Evolutionary conservation across 2,113 vertebrate genomes (phyloP).

Genomic region (Carassius gibelio): DNA sequence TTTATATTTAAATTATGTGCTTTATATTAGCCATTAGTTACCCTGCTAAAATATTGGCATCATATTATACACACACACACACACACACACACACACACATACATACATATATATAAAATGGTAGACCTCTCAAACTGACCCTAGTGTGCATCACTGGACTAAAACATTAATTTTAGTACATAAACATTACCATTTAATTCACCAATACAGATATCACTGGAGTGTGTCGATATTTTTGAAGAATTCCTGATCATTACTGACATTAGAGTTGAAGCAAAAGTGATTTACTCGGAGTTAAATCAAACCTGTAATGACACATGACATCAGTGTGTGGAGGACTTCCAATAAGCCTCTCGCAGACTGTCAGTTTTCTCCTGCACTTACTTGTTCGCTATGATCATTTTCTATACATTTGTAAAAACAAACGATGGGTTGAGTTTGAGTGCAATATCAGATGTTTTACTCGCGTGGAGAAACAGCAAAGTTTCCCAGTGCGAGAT

Average conservation of each 20-base stretch:
- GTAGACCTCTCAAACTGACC: neutral
- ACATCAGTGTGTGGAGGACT: neutral
- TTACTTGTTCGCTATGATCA: neutral
- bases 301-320: neutral
- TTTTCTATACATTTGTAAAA: neutral
- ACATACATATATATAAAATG: too few relatives aligned
- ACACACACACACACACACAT: too few relatives aligned
- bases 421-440: neutral
- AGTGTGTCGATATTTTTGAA: neutral
- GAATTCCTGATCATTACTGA: neutral
- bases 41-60: neutral
- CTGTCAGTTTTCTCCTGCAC: conserved; percentile 3
- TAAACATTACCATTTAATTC: neutral
- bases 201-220: neutral
- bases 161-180: neutral
- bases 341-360: neutral
- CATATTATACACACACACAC: too few relatives aligned
- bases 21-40: neutral
- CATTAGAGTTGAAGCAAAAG: neutral
- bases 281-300: neutral
- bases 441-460: neutral
- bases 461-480: neutral
- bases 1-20: too few relatives aligned
- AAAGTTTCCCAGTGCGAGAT: neutral
- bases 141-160: neutral